Percentiles rank a stretch among this genome's conserved stretches.
Conservation (phyloP, 2,888 invertebrate genomes). For the Sphecodes monilicornis region DNA sequence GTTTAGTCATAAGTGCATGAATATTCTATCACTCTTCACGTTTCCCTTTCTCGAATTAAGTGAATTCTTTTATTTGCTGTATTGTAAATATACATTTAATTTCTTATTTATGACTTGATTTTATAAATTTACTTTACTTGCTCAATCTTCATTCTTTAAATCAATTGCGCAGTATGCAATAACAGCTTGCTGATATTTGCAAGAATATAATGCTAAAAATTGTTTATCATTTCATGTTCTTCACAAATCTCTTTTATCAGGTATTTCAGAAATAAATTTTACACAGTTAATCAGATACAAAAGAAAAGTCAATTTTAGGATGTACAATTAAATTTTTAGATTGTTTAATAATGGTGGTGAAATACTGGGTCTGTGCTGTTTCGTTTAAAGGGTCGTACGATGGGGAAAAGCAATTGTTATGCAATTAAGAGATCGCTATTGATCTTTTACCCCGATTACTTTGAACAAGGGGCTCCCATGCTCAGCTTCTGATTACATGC, state of each 20-base stretch:
- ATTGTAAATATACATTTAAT: neutral
- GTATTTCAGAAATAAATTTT: neutral
- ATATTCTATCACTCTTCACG: neutral
- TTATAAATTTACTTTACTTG: no score
- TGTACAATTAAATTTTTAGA: neutral
- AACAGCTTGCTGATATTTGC: no score
- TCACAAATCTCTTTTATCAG: no score
- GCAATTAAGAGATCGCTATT: conserved; percentile 15
- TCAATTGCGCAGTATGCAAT: neutral
- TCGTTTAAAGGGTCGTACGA: neutral
- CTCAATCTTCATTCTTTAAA: neutral
- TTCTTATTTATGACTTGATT: neutral
- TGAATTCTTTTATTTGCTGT: neutral
- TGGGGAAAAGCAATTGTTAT: conserved; percentile 13
- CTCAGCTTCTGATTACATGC: neutral
- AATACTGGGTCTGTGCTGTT: neutral
- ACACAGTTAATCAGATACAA: neutral
- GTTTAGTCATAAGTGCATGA: neutral
- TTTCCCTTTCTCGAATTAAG: neutral
- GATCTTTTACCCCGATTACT: conserved; percentile 41
- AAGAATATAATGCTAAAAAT: no score
- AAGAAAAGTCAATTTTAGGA: neutral
- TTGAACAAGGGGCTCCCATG: conserved; percentile 24
- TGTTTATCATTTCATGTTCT: no score
- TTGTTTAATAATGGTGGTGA: neutral